These are phyloP conservation scores for Caenorhabditis japonica DNA, from an alignment of 2,888 invertebrate genomes.

Conservation along the genomic window DNA sequence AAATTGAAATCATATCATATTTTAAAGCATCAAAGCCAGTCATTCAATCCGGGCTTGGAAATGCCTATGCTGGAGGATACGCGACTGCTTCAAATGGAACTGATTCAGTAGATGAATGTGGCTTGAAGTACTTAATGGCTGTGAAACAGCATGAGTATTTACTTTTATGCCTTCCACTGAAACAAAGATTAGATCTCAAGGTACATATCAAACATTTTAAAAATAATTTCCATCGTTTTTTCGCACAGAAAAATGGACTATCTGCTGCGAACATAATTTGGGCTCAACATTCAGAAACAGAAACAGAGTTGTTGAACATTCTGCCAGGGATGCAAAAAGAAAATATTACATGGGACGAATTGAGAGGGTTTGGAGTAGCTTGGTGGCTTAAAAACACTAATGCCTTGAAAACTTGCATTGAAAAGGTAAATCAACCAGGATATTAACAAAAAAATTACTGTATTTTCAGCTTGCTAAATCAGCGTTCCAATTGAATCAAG, in stretches of 20 bases:
- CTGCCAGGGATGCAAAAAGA: slow-evolving; percentile 82
- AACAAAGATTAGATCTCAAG: slow-evolving; percentile 83
- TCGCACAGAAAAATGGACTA: slow-evolving; percentile 55
- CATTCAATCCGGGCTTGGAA: slow-evolving; percentile 66
- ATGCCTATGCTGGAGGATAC: slow-evolving; percentile 69
- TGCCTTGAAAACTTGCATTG: slow-evolving; percentile 87
- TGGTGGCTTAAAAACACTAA: slow-evolving; percentile 95
- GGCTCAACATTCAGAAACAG: slow-evolving; percentile 99
- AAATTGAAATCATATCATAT: no score
- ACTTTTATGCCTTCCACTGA: slow-evolving; percentile 90
- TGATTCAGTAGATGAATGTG: slow-evolving; percentile 89
- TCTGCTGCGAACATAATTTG: slow-evolving; percentile 89
- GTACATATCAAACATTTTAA: no score
- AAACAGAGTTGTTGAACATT: slow-evolving; percentile 91
- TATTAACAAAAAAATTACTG: background rate
- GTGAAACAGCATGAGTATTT: slow-evolving; percentile 98
- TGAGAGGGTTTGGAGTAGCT: slow-evolving; percentile 91
- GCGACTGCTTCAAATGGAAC: slow-evolving; percentile 70
- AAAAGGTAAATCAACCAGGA: slow-evolving; percentile 81
- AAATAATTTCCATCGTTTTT: slow-evolving; percentile 13
- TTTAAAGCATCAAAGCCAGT: no score
- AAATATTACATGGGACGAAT: slow-evolving; percentile 86
- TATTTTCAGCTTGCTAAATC: slow-evolving; percentile 86
- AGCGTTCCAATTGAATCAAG: slow-evolving; percentile 90
- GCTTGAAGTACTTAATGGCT: slow-evolving; percentile 90